Evolutionary conservation across 2,888 invertebrate species (phyloP), one percentile per base, ranked within the genome.

Genomic region (Mellilla xanthometata): DNA sequence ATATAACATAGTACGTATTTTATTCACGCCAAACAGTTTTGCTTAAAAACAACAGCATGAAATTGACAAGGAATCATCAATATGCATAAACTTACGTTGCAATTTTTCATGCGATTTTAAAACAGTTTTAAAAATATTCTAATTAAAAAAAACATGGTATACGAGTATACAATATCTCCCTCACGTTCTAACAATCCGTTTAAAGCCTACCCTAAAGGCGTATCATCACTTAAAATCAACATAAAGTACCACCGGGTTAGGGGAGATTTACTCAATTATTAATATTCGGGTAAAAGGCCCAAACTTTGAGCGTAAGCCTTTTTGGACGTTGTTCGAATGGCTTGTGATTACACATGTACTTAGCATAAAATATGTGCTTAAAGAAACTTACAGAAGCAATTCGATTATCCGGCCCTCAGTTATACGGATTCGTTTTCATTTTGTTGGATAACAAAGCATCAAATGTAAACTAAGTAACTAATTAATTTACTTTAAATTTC

Each of bases 231-330:
- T 51, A 45, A 44, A 49, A 46, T 49, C 46, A 51, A 46, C 51
- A 47, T 33, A 33, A 39, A 49, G 39, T 38, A 40, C n/a, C 41
- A 22, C 23, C 23, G 30, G 36, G 12, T 46, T n/a, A 23, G 40
- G 39, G 36, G 39, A 27, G 47, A 52, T 38, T 52, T 48, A 45
- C 41, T 52, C 46, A 56, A 54, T 52, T 52, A 54, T 52, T 51
- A 56, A 52, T 42, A 45, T 38, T 33, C 35, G 27, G 54, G 45
- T 47, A 47, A 52, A 51, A 51, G 44, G 40, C 44, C 40, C 36
- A 44, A 49, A 56, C 30, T 49, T 49, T 36, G 31, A 13, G 10
- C 38, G 32, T 52, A 52, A 56, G 47, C 56, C 54, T 47, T 54
- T 51, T 40, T 10, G 39, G 49, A 31, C 35, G 31, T 39, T 44